Conservation (phyloP, 2,113 vertebrate genomes). For the Sorex araneus region DNA sequence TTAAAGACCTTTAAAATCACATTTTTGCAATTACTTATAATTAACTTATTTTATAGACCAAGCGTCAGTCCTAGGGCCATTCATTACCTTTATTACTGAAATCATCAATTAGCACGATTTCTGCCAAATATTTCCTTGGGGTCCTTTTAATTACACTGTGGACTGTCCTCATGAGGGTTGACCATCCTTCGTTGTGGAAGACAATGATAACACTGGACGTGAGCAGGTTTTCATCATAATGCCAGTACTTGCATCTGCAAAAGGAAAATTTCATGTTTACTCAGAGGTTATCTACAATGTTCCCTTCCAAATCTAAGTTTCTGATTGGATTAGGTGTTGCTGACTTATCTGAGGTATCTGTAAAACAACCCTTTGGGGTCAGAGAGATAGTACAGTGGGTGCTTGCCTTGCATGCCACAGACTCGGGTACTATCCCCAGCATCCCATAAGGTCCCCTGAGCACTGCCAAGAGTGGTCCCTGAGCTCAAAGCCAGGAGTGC, state of each 20-base stretch:
- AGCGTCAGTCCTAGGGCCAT: conserved; percentile 51
- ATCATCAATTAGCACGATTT: conserved; percentile 93
- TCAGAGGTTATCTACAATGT: neutral
- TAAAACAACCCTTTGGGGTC: neutral
- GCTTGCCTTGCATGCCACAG: no score
- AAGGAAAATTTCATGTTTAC: conserved; percentile 67
- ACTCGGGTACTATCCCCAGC: no score
- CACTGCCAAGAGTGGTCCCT: no score
- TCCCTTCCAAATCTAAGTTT: neutral
- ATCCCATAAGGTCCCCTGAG: no score
- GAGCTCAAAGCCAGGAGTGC: neutral
- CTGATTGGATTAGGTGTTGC: conserved; percentile 34
- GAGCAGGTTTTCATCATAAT: conserved; percentile 92
- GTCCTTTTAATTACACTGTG: conserved; percentile 94
- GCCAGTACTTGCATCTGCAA: conserved; percentile 93
- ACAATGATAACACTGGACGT: conserved; percentile 92
- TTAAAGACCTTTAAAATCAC: conserved; percentile 12
- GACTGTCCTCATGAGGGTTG: conserved; percentile 93
- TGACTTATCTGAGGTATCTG: conserved; percentile 12
- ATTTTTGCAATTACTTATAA: conserved; percentile 49
- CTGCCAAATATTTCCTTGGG: conserved; percentile 91
- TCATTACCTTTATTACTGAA: conserved; percentile 93
- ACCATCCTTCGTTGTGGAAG: conserved; percentile 94
- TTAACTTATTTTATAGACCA: conserved; percentile 42
- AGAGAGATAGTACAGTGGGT: no score